These are phyloP conservation scores for Julus scandinavius DNA, from an alignment of 2,888 invertebrate species.

Conservation along the genomic window DNA sequence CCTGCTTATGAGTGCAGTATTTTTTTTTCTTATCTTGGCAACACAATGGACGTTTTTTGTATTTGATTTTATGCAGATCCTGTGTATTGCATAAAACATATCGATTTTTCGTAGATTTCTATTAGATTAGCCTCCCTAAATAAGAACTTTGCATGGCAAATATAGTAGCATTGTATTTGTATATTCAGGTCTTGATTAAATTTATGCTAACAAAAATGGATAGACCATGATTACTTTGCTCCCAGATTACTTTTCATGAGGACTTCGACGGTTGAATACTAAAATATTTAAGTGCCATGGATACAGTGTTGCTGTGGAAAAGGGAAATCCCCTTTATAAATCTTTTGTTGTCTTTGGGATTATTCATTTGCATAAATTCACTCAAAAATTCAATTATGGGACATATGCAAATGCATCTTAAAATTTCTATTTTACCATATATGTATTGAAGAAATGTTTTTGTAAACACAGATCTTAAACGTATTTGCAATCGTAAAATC, in stretches of 20 bases:
- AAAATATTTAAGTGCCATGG: conserved; percentile 46
- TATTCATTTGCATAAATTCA: neutral
- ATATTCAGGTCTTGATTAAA: conserved; percentile 2
- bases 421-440: neutral
- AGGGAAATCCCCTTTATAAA: neutral
- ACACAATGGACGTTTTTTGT: neutral
- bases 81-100: neutral
- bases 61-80: neutral
- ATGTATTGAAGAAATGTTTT: neutral
- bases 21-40: neutral
- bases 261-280: conserved; percentile 23
- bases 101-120: conserved; percentile 10
- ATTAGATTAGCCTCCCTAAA: conserved; percentile 17
- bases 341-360: neutral
- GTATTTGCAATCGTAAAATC: too few species aligned
- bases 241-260: neutral
- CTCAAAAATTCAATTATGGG: neutral
- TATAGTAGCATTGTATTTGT: neutral
- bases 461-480: neutral
- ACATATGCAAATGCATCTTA: neutral
- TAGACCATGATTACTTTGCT: conserved; percentile 36
- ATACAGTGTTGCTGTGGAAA: conserved; percentile 23
- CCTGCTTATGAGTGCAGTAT: neutral
- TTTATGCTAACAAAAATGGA: conserved; percentile 36
- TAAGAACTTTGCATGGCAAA: neutral